These are phyloP conservation scores for Scortum barcoo DNA, from an alignment of 2,113 vertebrate species.

Conservation along the genomic window DNA sequence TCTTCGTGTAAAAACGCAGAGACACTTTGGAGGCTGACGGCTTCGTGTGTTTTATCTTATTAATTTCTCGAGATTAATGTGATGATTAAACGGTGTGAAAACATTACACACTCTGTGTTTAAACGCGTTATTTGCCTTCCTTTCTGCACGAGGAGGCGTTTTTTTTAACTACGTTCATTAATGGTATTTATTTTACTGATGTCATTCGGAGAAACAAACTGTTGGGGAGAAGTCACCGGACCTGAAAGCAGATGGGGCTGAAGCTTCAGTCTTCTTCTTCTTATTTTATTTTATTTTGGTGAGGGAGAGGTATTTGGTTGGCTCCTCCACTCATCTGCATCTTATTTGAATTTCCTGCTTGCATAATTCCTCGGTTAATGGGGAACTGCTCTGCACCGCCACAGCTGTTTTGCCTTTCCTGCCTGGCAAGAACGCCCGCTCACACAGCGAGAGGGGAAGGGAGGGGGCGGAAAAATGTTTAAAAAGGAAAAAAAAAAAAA, in stretches of 20 bases:
- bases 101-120: constrained; percentile 50
- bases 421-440: constrained; percentile 67
- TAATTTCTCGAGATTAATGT: constrained; percentile 56
- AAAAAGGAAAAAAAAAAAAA: constrained; percentile 62
- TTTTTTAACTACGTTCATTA: constrained; percentile 21
- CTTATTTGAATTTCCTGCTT: constrained; percentile 83
- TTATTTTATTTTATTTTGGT: constrained; percentile 13
- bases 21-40: constrained; percentile 15
- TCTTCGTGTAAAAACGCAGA: constrained; percentile 8
- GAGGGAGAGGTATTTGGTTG: constrained; percentile 56
- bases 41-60: constrained; percentile 48
- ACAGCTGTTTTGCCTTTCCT: constrained; percentile 78
- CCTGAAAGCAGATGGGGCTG: constrained; percentile 26
- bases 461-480: constrained; percentile 25
- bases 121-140: constrained; percentile 29
- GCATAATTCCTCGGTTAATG: constrained; percentile 79
- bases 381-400: constrained; percentile 66
- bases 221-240: constrained; percentile 20
- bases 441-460: background rate
- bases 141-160: constrained; percentile 26
- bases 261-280: constrained; percentile 24
- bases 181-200: constrained; percentile 37
- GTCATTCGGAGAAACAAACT: constrained; percentile 19
- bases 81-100: constrained; percentile 60
- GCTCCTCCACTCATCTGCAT: constrained; percentile 79